These are phyloP conservation scores for Oreortyx pictus DNA, from an alignment of 2,797 vertebrate species.

Conservation along the genomic window DNA sequence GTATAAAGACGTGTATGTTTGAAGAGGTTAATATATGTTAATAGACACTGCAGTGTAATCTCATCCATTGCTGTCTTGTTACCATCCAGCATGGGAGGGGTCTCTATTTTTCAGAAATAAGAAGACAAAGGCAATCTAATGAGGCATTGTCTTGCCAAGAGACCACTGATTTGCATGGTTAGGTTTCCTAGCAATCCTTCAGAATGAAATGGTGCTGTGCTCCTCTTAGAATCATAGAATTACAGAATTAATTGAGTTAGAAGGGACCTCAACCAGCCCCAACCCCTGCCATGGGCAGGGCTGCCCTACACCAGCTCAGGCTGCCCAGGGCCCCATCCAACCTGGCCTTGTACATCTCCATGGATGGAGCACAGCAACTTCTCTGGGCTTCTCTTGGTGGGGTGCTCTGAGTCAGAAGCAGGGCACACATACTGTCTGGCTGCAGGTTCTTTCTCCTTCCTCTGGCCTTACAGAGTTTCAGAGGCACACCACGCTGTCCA, in stretches of 20 bases:
- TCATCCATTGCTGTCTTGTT: neutral
- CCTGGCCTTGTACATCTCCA: too few relatives aligned
- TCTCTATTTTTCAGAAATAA: neutral
- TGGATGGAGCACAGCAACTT: too few relatives aligned
- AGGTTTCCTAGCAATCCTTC: neutral
- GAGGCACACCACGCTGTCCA: rapidly evolving
- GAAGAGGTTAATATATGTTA: neutral
- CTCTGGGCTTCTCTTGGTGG: too few relatives aligned
- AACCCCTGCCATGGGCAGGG: too few relatives aligned
- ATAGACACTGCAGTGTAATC: neutral
- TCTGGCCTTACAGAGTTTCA: neutral
- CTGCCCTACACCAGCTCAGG: too few relatives aligned
- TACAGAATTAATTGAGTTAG: too few relatives aligned
- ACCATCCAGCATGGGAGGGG: neutral
- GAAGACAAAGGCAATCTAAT: neutral
- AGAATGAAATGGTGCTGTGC: neutral
- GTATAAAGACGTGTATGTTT: neutral
- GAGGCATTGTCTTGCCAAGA: neutral
- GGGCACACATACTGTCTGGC: rapidly evolving
- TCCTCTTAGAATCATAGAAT: neutral
- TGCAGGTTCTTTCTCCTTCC: neutral
- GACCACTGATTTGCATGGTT: neutral
- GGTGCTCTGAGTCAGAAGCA: neutral
- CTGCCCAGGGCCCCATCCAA: too few relatives aligned
- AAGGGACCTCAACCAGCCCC: too few relatives aligned